Percentiles rank a stretch among this genome's conserved stretches.
phyloP scores from a whole-genome alignment of 2,888 invertebrate species.

The Campoplex capitator region DNA sequence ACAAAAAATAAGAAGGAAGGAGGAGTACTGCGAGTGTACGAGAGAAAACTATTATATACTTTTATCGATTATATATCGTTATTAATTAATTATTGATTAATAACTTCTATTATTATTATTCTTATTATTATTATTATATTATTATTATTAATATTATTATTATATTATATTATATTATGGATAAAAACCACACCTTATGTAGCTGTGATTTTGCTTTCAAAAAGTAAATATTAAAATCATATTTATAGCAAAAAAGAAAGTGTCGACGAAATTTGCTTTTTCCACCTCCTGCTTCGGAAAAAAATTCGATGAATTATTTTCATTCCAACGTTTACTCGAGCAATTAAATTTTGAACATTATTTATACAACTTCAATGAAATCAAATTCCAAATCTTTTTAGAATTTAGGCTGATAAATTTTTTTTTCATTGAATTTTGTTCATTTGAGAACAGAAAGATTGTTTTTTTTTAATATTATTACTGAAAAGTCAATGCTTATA shows the following conservation, averaged over 20 bases:
- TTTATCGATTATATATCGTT: slow-evolving; percentile 82
- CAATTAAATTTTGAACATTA: neutral
- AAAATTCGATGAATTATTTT: neutral
- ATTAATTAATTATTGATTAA: slow-evolving; percentile 72
- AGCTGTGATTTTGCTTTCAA: slow-evolving; percentile 85
- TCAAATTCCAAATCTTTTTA: neutral
- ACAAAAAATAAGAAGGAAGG: slow-evolving; percentile 51
- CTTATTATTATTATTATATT: slow-evolving; percentile 77
- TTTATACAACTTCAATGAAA: neutral
- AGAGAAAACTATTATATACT: slow-evolving; percentile 83
- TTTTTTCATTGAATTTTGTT: neutral
- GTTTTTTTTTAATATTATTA: neutral
- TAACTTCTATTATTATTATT: slow-evolving; percentile 78
- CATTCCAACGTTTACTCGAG: neutral
- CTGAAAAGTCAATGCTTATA: neutral
- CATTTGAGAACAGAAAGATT: neutral
- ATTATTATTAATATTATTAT: slow-evolving; percentile 74
- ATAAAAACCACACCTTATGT: slow-evolving; percentile 83
- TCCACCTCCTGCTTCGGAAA: slow-evolving; percentile 80
- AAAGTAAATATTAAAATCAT: slow-evolving; percentile 84
- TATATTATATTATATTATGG: slow-evolving; percentile 79
- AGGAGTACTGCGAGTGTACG: slow-evolving; percentile 76
- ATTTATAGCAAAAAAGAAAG: slow-evolving; percentile 82
- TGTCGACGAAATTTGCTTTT: slow-evolving; percentile 39
- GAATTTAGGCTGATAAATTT: neutral